phyloP scores from a whole-genome alignment of 64 coral and sea anemone genomes.

The Pocillopora verrucosa region DNA sequence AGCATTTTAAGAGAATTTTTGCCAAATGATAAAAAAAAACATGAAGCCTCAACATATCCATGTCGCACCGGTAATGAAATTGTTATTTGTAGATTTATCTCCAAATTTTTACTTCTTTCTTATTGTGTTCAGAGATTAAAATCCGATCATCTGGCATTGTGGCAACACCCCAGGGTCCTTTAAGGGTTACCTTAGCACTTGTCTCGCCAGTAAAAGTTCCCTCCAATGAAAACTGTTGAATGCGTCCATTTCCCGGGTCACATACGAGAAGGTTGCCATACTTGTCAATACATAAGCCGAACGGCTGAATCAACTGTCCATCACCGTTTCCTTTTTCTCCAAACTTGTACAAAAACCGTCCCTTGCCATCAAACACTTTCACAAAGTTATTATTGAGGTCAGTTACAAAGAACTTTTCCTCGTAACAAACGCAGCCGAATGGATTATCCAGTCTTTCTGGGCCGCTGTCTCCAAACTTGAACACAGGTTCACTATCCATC shows the following conservation, averaged over 20 bases:
- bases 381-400: slow-evolving; percentile 19
- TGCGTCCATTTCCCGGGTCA: slow-evolving; percentile 37
- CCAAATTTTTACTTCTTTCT: no score
- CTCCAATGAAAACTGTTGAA: slow-evolving; percentile 47
- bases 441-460: not conserved
- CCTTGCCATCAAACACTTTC: slow-evolving; percentile 47
- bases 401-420: slow-evolving; percentile 27
- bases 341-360: slow-evolving; percentile 30
- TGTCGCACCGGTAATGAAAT: no score
- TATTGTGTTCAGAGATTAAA: not conserved
- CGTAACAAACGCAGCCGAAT: not conserved
- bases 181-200: not conserved
- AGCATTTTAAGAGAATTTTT: no score
- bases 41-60: no score
- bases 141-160: not conserved
- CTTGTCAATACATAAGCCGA: slow-evolving; percentile 30
- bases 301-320: slow-evolving; percentile 42
- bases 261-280: slow-evolving; percentile 41
- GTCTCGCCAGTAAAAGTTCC: not conserved
- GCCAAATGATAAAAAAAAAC: no score
- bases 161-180: no score
- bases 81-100: no score
- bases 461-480: slow-evolving; percentile 6
- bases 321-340: slow-evolving; percentile 4
- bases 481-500: slow-evolving; percentile 31